Evolutionary conservation across 2,888 invertebrate species (phyloP).

Genomic region (Eristalis pertinax): DNA sequence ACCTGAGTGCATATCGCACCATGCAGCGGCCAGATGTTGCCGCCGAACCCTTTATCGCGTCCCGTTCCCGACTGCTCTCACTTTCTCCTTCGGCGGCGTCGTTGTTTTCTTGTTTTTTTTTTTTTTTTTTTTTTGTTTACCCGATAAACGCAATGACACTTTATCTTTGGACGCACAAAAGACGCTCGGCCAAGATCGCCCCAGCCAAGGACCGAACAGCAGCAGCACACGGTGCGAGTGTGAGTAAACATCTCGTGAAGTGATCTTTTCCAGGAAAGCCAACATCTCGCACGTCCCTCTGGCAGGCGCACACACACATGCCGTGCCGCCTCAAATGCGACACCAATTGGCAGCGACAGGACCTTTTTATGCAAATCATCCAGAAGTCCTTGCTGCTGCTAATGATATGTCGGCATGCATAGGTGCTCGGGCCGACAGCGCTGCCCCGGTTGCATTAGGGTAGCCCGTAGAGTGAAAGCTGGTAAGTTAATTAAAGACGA

Average conservation of each 20-base stretch:
- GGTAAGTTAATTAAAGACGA: conserved; percentile 68
- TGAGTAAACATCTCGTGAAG: conserved; percentile 36
- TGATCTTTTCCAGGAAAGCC: conserved; percentile 36
- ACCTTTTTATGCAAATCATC: conserved; percentile 62
- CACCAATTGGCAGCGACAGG: conserved; percentile 49
- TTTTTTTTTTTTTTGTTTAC: conserved; percentile 36
- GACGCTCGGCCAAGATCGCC: conserved; percentile 21
- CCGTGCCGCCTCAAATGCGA: conserved; percentile 9
- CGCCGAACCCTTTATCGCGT: conserved; percentile 51
- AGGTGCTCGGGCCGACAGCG: conserved; percentile 29
- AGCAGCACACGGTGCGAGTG: not conserved
- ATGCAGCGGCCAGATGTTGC: conserved; percentile 63
- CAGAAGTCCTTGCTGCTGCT: conserved; percentile 13
- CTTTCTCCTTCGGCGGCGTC: not conserved
- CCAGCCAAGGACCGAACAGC: not conserved
- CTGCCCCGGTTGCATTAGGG: conserved; percentile 18
- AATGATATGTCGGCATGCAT: conserved; percentile 6
- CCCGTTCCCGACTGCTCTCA: conserved; percentile 19
- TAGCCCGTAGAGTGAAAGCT: conserved; percentile 61
- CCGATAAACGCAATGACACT: conserved; percentile 61
- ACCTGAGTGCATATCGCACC: conserved; percentile 37
- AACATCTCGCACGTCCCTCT: not conserved
- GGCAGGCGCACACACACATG: not conserved
- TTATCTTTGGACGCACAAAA: conserved; percentile 38
- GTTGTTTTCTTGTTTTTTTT: not conserved